Evolutionary conservation across 1,140 invertebrate species (phyloP), one percentile per base, ranked within the genome.

Genomic region (Brachionus manjavacas): DNA sequence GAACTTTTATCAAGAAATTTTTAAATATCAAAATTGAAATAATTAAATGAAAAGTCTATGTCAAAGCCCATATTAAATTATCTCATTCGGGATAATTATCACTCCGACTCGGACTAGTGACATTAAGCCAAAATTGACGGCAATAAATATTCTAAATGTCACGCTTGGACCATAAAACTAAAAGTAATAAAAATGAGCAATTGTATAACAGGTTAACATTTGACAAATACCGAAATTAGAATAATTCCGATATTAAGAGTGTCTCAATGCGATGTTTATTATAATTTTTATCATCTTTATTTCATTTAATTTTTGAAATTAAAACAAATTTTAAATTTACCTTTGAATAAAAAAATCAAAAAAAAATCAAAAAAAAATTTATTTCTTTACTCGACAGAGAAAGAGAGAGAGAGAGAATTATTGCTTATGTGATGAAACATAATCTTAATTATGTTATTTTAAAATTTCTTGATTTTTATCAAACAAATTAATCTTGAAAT

Each of bases 391-490:
- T 60, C 20, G 20, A 60, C 52, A 60, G 20, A 60, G n/a, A n/a
- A n/a, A n/a, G n/a, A n/a, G n/a, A n/a, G n/a, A n/a, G n/a, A n/a
- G n/a, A n/a, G 31, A 35, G 52, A 60, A 60, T 20, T 60, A 60
- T 12, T 12, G 52, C 52, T 60, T 60, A 60, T 60, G 52, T 60
- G 66, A 28, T 68, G 25, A 68, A 68, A 68, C 12, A 31, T 68
- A 68, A 68, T 31, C 66, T 68, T 68, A 68, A 68, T 68, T 68
- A 68, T 68, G 66, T 68, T 68, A 68, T 68, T 68, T 68, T 68
- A 68, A 68, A 72, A 41, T 72, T 72, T 72, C 68, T 72, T 72
- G 68, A 72, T 72, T 72, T 72, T 72, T 72, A 72, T 72, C 68
- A 41, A 72, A 72, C 31, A 72, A 72, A 72, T 72, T 72, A 72